Evolutionary conservation across 1,140 invertebrate species (phyloP).

Genomic region (Mercenaria mercenaria): DNA sequence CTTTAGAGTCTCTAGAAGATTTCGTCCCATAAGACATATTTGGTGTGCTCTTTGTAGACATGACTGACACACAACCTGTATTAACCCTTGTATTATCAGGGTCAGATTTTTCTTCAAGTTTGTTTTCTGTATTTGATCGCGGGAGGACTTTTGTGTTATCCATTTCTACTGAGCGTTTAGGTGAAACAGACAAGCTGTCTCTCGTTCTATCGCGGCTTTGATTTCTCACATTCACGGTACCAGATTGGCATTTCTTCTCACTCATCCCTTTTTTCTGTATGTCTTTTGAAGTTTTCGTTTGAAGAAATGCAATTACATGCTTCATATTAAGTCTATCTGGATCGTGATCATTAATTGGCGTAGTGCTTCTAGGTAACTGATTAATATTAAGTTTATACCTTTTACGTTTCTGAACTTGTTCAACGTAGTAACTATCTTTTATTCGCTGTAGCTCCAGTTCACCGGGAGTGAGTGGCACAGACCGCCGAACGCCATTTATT

Average conservation of each 20-base stretch:
- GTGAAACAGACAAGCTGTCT: neutral
- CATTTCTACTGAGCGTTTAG: neutral
- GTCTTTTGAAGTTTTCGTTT: slow-evolving; percentile 64
- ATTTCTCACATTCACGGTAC: neutral
- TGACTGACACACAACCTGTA: slow-evolving; percentile 49
- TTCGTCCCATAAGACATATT: slow-evolving; percentile 20
- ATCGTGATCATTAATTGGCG: slow-evolving; percentile 79
- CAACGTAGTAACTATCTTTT: slow-evolving; percentile 64
- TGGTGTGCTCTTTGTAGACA: slow-evolving; percentile 68
- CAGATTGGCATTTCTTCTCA: neutral
- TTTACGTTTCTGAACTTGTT: slow-evolving; percentile 69
- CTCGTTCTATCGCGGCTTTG: neutral
- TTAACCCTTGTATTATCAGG: neutral
- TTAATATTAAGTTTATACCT: slow-evolving; percentile 79
- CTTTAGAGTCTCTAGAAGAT: neutral
- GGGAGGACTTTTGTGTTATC: slow-evolving; percentile 12
- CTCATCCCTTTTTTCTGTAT: slow-evolving; percentile 44
- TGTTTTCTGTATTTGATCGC: neutral
- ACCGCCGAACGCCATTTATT: slow-evolving; percentile 57
- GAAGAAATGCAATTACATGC: slow-evolving; percentile 79
- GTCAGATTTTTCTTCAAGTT: neutral
- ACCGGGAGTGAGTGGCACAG: slow-evolving; percentile 67
- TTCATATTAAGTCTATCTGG: slow-evolving; percentile 82
- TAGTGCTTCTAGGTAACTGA: slow-evolving; percentile 78
- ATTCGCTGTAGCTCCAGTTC: slow-evolving; percentile 73